Conservation (phyloP, 2,797 vertebrate genomes). For the Sebastes minor region DNA sequence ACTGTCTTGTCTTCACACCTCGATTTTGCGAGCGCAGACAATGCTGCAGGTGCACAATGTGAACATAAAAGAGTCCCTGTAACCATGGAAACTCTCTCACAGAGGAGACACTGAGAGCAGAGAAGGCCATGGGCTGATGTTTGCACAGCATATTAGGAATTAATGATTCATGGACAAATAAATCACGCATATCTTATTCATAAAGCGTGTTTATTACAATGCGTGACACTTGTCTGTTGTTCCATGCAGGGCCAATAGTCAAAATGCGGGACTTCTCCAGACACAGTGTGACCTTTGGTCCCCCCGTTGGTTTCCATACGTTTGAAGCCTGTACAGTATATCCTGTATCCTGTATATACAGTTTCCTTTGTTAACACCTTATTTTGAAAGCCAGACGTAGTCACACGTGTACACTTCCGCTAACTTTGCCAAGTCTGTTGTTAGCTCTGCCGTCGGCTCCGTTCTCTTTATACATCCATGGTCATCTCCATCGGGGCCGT, state of each 20-base stretch:
- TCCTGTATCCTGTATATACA: too few species aligned
- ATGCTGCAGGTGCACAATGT: constrained; percentile 20
- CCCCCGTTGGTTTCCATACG: too few species aligned
- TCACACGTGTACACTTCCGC: too few species aligned
- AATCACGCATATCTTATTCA: constrained; percentile 45
- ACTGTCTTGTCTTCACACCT: constrained; percentile 20
- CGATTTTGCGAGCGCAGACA: neutral
- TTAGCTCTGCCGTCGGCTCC: too few species aligned
- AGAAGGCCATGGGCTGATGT: constrained; percentile 25
- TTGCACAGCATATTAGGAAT: constrained; percentile 53
- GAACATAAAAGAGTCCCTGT: constrained; percentile 33
- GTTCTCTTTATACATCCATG: too few species aligned
- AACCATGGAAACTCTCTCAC: constrained; percentile 59
- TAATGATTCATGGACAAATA: constrained; percentile 60
- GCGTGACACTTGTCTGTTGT: constrained; percentile 8
- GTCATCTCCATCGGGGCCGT: too few species aligned
- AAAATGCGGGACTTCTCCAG: neutral
- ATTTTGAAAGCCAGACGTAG: too few species aligned
- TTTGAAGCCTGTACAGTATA: too few species aligned
- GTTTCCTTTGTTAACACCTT: too few species aligned
- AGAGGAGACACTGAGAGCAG: constrained; percentile 22
- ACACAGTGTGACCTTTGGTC: neutral
- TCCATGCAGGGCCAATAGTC: constrained; percentile 16
- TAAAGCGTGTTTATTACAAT: constrained; percentile 31
- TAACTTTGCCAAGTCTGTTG: too few species aligned